phyloP scores from a whole-genome alignment of 2,113 vertebrate species.

The Istiophorus platypterus region DNA sequence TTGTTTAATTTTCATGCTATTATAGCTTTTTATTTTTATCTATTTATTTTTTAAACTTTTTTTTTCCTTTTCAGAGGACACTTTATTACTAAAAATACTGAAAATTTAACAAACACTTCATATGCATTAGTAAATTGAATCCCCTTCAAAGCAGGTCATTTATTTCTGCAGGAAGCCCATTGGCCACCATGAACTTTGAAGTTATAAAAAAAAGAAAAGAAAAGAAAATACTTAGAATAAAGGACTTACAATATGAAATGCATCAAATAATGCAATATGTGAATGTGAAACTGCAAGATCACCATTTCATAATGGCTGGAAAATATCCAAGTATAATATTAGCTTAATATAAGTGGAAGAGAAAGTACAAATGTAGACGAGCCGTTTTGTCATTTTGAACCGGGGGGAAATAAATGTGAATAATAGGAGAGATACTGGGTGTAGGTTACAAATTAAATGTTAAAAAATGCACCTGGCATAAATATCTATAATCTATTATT shows the following conservation, averaged over 20 bases:
- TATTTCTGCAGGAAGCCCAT: neutral
- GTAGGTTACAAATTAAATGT: neutral
- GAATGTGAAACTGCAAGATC: neutral
- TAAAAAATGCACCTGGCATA: neutral
- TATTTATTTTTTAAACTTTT: too few species aligned
- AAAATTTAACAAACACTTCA: too few species aligned
- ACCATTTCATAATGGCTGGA: neutral
- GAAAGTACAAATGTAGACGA: neutral
- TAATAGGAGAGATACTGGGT: neutral
- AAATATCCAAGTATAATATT: neutral
- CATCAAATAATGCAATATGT: neutral
- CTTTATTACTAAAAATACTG: too few species aligned
- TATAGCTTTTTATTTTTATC: too few species aligned
- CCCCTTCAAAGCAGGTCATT: neutral
- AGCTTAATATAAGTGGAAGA: too few species aligned
- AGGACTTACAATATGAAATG: neutral
- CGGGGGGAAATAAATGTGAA: neutral
- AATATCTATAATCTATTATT: neutral
- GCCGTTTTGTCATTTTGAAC: neutral
- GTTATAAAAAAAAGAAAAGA: neutral
- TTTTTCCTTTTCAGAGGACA: too few species aligned
- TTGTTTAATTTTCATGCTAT: too few species aligned
- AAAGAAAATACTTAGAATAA: neutral
- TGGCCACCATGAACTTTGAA: neutral
- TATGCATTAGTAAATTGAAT: neutral